Evolutionary conservation across 2,113 vertebrate species (phyloP), one percentile per base, ranked within the genome.

Genomic region (Leptodactylus fuscus): DNA sequence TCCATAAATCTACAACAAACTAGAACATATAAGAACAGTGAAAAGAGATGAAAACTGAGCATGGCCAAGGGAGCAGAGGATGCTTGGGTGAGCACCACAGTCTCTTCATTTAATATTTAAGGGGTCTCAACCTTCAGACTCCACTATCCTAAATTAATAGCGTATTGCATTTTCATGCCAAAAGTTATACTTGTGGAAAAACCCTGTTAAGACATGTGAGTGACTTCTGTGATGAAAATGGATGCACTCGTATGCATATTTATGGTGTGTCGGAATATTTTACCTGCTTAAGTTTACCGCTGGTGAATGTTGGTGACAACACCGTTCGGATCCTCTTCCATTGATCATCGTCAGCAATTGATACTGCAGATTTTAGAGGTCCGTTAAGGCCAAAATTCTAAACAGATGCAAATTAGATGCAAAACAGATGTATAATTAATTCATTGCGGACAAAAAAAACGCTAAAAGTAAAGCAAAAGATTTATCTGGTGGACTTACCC

Each of bases 261-360:
- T 13, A 71, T 67, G 1, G 4, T 65, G 2, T 36, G 22, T 73
- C 38, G 24, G 15, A 13, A 73, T 46, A 44, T 15, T 53, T 91
- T 87, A 96, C 95, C 93, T 97, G 95, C 88, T 96, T 97, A 3
- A 97, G 93, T 58, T 95, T 94, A 41, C 96, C 95, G 0, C 93
- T 96, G 86, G 95, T 96, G 91, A 97, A 97, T 4, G 94, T 91
- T 36, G 95, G 96, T 0, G 95, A 96, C 5, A 96, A 92, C 27
- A 95, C 60, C 0, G 92, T 92, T 0, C 95, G 90, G 24, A 96
- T 87, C 88, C 94, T 92, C 87, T 91, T 97, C 95, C 96, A 97
- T 0, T 95, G 53, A 0, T 97, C 95, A 5, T 97, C 93, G 12
- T 94, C 78, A 7, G 91, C 88, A 2, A 93, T 0, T 0, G 93